Evolutionary conservation across 2,888 invertebrate species (phyloP).

Genomic region (Andrena trimmerana): DNA sequence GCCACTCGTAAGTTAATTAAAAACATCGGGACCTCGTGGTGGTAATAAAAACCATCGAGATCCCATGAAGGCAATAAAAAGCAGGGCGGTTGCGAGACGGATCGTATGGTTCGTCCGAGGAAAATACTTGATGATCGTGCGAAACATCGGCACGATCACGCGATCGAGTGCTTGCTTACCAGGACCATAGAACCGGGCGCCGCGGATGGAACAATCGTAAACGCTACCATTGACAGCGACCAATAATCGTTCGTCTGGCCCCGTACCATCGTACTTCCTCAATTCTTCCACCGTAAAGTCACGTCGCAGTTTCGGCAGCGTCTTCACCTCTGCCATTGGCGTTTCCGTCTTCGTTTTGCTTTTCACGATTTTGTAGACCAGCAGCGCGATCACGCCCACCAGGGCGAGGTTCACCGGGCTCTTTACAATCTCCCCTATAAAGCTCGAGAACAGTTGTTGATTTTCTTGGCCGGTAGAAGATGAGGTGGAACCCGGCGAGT

Average conservation of each 20-base stretch:
- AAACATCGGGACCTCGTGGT: background rate
- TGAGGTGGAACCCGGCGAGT: slow-evolving; percentile 74
- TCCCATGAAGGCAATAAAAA: background rate
- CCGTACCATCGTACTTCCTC: slow-evolving; percentile 93
- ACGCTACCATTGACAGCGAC: slow-evolving; percentile 98
- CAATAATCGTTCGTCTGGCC: slow-evolving; percentile 94
- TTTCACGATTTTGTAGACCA: slow-evolving; percentile 91
- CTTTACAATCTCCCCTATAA: slow-evolving; percentile 88
- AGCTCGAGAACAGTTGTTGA: slow-evolving; percentile 79
- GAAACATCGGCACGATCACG: background rate
- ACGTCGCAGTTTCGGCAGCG: slow-evolving; percentile 92
- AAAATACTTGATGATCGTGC: background rate
- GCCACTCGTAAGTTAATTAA: slow-evolving; percentile 25
- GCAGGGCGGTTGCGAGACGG: background rate
- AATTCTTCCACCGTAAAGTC: slow-evolving; percentile 97
- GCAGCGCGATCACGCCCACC: slow-evolving; percentile 89
- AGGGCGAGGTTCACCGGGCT: slow-evolving; percentile 91
- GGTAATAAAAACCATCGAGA: background rate
- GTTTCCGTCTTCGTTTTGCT: slow-evolving; percentile 84
- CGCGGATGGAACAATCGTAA: slow-evolving; percentile 95
- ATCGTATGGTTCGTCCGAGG: background rate
- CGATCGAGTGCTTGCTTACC: slow-evolving; percentile 87
- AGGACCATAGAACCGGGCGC: slow-evolving; percentile 96
- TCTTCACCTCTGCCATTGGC: slow-evolving; percentile 86
- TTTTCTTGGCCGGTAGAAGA: slow-evolving; percentile 64